Conservation (phyloP, 2,888 invertebrate species). For the Cephus pygmeus region DNA sequence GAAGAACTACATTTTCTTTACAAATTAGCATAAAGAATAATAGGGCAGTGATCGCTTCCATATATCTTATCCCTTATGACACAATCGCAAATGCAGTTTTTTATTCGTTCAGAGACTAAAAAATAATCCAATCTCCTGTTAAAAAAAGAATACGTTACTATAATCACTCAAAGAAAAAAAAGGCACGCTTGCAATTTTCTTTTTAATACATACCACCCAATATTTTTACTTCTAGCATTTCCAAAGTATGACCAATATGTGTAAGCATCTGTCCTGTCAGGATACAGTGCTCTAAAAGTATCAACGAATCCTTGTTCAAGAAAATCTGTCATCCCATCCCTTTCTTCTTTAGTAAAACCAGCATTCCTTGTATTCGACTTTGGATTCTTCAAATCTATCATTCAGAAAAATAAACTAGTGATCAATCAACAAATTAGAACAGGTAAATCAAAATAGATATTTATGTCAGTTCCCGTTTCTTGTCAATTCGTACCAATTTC, state of each 20-base stretch:
- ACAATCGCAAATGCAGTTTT: slow-evolving; percentile 84
- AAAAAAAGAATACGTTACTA: slow-evolving; percentile 3
- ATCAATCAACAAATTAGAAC: slow-evolving; percentile 2
- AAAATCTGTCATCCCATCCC: slow-evolving; percentile 89
- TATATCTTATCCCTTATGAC: slow-evolving; percentile 83
- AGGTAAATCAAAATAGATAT: background rate
- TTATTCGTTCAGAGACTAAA: slow-evolving; percentile 84
- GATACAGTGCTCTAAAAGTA: slow-evolving; percentile 87
- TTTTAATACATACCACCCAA: slow-evolving; percentile 82
- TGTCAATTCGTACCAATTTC: slow-evolving; percentile 79
- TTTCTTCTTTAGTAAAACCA: slow-evolving; percentile 95
- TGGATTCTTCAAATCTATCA: slow-evolving; percentile 90
- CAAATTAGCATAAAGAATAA: slow-evolving; percentile 79
- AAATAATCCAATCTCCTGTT: slow-evolving; percentile 95
- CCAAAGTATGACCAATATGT: slow-evolving; percentile 96
- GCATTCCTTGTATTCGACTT: slow-evolving; percentile 92
- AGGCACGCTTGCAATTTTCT: background rate
- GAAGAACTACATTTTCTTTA: slow-evolving; percentile 42
- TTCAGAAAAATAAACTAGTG: background rate
- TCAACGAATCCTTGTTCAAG: slow-evolving; percentile 87
- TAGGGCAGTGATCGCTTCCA: slow-evolving; percentile 98
- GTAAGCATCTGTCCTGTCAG: slow-evolving; percentile 84
- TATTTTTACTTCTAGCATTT: slow-evolving; percentile 87
- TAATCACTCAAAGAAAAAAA: background rate
- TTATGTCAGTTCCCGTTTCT: background rate